Base-by-base conservation (phyloP, 1,140 invertebrate species). In the Neomicropteryx cornuta region DNA sequence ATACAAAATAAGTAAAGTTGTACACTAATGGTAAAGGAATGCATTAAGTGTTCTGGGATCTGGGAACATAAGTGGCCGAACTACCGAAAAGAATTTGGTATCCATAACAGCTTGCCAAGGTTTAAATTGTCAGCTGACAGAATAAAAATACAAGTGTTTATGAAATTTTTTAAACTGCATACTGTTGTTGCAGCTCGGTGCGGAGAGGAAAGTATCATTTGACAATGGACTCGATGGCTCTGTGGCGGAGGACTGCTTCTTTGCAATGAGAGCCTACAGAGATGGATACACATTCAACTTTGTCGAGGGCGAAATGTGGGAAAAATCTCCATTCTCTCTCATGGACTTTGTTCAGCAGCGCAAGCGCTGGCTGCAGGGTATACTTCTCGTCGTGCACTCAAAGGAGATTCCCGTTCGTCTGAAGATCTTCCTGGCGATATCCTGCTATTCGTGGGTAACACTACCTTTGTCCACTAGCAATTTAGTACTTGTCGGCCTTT, bases 221-320 rank as follows among this genome's bases (percentile, higher is more conserved):
- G 90, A 97, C 62, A 93, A 96, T 63, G 93, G 93, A 5, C 68
- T 87, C 31, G 91, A 96, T 61, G 92, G 92, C 19, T 95, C 90
- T 1, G 87, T 97, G n/a, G 93, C 94, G 18, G 93, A 97, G 62
- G 94, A 97, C 60, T 96, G 91, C 55, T 97, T 81, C 56, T 97
- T 97, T 68, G 90, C 87, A 0, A 93, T 97, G 86, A 81, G 84
- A 41, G 94, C 93, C 0, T 88, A 82, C 53, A 74, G 75, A 37
- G 71, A 86, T 57, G 87, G 87, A 6, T 90, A 84, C 52, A 75
- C 80, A 1, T 95, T 95, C 56, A 89, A 91, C 52, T 95, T 94
- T 60, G 77, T 96, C 42, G 90, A 95, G 56, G 91, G 93, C 14
- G 92, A 96, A 66, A 96, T 97, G 92, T 91, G 89, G 81, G 93